Percentiles rank a stretch among this genome's conserved stretches.
Conservation (phyloP, 37 sponge, comb jelly and placozoan genomes). For the Ianthella basta region DNA sequence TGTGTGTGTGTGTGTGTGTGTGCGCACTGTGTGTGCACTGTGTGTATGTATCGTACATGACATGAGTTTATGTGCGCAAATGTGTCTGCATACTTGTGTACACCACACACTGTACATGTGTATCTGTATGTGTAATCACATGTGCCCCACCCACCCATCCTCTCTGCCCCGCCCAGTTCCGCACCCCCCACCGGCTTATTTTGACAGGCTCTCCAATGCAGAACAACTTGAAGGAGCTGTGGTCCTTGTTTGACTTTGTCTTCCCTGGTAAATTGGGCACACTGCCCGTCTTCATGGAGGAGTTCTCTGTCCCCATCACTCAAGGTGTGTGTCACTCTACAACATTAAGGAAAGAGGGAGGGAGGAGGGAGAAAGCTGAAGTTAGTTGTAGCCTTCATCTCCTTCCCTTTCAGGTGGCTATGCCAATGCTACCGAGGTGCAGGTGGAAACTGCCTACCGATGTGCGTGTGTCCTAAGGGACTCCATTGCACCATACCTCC, state of each 20-base stretch:
- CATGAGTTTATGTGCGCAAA: no score
- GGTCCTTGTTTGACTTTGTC: constrained; percentile 99
- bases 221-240: constrained; percentile 97
- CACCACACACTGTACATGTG: no score
- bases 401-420: constrained; percentile 78
- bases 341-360: neutral
- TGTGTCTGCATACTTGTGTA: no score
- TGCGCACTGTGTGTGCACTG: no score
- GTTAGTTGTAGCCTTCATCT: neutral
- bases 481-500: constrained; percentile 93
- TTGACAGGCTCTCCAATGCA: constrained; percentile 97
- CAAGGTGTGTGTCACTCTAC: constrained; percentile 15
- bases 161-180: constrained; percentile 47
- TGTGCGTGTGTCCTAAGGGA: constrained; percentile 99
- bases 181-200: constrained; percentile 92
- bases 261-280: constrained; percentile 98
- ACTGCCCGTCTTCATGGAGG: constrained; percentile 96
- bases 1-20: neutral
- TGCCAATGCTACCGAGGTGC: constrained; percentile 89
- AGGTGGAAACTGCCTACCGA: constrained; percentile 70
- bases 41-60: no score
- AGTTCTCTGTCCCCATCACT: constrained; percentile 97
- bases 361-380: no score
- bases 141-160: neutral
- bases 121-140: neutral